Evolutionary conservation across 2,888 invertebrate genomes (phyloP).

Genomic region (Spodoptera picta): DNA sequence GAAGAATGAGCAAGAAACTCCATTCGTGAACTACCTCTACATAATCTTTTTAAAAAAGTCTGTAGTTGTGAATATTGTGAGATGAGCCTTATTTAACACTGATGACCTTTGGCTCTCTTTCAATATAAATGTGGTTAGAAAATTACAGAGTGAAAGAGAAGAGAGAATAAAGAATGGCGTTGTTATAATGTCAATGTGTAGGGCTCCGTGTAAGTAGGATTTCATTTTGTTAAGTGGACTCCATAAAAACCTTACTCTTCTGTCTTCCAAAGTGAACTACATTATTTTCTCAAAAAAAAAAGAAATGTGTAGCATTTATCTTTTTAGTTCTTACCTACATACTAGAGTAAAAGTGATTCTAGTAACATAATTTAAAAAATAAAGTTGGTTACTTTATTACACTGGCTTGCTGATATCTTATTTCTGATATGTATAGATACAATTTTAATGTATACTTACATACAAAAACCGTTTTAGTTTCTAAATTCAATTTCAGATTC

Average conservation of each 20-base stretch:
- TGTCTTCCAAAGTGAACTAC: conserved; percentile 28
- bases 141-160: neutral
- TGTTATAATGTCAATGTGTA: conserved; percentile 16
- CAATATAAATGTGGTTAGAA: neutral
- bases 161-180: neutral
- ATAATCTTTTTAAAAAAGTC: too few species aligned
- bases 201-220: conserved; percentile 5
- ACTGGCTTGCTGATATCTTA: conserved; percentile 1
- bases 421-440: neutral
- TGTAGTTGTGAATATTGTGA: too few species aligned
- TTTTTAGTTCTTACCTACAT: conserved; percentile 22
- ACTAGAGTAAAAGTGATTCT: neutral
- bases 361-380: conserved; percentile 4
- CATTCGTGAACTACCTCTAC: too few species aligned
- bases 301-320: conserved; percentile 20
- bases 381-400: conserved; percentile 1
- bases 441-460: conserved; percentile 3
- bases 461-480: conserved; percentile 6
- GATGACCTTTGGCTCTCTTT: too few species aligned
- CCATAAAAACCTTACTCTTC: conserved; percentile 27
- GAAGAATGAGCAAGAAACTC: too few species aligned
- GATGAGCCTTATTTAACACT: too few species aligned
- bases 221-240: conserved; percentile 36
- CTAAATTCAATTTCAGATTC: conserved; percentile 19
- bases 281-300: conserved; percentile 35